Base-by-base conservation (phyloP, 2,797 vertebrate genomes). In the Threskiornis aethiopicus region DNA sequence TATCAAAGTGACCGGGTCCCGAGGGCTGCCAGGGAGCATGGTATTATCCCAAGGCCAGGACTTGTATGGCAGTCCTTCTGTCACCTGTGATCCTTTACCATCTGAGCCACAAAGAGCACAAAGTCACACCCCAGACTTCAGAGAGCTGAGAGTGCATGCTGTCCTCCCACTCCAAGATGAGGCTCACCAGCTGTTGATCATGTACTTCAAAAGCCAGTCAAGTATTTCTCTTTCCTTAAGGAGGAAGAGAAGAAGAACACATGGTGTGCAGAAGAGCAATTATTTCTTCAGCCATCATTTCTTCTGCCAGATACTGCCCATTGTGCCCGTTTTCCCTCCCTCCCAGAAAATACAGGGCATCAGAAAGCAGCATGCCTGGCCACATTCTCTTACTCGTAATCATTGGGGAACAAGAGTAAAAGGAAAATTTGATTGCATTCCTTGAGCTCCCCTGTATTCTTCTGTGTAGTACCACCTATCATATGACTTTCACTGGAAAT, bases 1-100 rank as follows among this genome's bases (percentile, higher is more conserved):
- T 20, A 3, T 6, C 0, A 0, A 58, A 62, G 33, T 3, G 33
- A 54, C 35, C 1, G 1, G 21, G 20, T 58, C 16, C 39, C 2
- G 2, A 33, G 33, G 42, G 14, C 58, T 80, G 12, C 46, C 31
- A 21, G 55, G 33, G 21, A 80, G 17, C 33, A 15, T 0, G 1
- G 19, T 16, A 3, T 31, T 29, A 12, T 39, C 18, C 35, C 35
- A 35, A 71, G 6, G n/a, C 42, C 79, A 64, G 14, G 11, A 37
- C 28, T 5, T 42, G 16, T 6, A 9, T 3, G 3, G 65, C 26
- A 52, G 33, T 24, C 54, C 51, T 82, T 22, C 29, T 7, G 1
- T 25, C 41, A 39, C 14, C n/a, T 21, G 28, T 33, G 64, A 24
- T 25, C 28, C 70, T 78, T 24, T 3, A 5, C 28, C 17, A 12